Conservation (phyloP, 2,113 vertebrate genomes). For the Poeciliopsis occidentalis region DNA sequence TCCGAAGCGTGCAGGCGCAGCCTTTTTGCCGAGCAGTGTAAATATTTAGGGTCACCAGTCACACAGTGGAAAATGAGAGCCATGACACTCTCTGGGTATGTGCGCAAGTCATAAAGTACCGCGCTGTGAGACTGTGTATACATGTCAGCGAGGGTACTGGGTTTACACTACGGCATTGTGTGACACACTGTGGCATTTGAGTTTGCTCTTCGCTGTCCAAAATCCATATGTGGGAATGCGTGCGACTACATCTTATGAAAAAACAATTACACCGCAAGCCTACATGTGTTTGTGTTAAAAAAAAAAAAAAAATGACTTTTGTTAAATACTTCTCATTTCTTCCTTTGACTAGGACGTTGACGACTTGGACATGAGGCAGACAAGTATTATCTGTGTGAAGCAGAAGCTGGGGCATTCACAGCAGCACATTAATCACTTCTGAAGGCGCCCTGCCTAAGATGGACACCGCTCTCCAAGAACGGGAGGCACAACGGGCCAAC, state of each 20-base stretch:
- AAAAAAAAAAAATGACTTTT: conserved; percentile 12
- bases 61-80: no score
- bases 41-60: no score
- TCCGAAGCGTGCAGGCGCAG: no score
- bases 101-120: no score
- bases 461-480: conserved; percentile 58
- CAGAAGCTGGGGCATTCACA: conserved; percentile 47
- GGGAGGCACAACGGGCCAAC: no score
- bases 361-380: conserved; percentile 62
- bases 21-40: no score
- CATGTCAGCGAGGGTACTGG: background rate
- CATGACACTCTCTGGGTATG: no score
- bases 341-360: background rate
- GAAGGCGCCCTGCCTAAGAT: conserved; percentile 37
- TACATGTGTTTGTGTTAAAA: conserved; percentile 39
- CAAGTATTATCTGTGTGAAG: conserved; percentile 48
- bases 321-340: background rate
- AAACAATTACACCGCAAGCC: conserved; percentile 45
- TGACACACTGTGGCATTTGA: background rate
- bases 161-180: background rate
- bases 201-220: background rate
- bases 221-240: conserved; percentile 6
- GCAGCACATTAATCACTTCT: conserved; percentile 63
- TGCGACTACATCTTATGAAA: conserved; percentile 6
- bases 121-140: conserved; percentile 19